Conservation (phyloP, 92 coral and sea anemone genomes). For the Micromussa lordhowensis region DNA sequence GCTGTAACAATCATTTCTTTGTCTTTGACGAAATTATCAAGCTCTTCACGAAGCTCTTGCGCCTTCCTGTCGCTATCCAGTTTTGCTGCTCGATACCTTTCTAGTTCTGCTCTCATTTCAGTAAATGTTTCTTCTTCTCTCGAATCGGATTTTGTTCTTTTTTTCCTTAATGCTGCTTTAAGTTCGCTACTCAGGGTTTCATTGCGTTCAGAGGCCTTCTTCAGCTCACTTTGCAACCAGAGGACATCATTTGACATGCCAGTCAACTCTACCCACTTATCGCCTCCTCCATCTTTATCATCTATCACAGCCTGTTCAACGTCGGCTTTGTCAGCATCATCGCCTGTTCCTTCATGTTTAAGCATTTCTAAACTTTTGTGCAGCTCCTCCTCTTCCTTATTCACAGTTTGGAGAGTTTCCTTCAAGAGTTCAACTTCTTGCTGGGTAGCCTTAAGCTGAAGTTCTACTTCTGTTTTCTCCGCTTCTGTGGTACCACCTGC, state of each 20-base stretch:
- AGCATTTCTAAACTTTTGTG: conserved; percentile 48
- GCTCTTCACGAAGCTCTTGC: conserved; percentile 58
- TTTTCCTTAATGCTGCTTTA: conserved; percentile 22
- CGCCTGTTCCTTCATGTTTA: conserved; percentile 4
- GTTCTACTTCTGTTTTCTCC: not conserved
- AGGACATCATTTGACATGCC: conserved; percentile 8
- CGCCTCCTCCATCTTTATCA: not conserved
- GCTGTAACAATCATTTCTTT: conserved; percentile 58
- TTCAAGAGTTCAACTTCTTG: conserved; percentile 9
- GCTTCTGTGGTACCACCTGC: not conserved
- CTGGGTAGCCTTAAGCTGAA: conserved; percentile 10
- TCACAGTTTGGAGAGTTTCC: conserved; percentile 14
- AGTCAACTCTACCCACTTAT: not conserved
- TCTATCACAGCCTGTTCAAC: conserved; percentile 16
- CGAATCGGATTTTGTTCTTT: conserved; percentile 27
- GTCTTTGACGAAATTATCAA: conserved; percentile 59
- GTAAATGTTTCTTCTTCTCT: conserved; percentile 40
- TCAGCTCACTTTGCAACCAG: conserved; percentile 41
- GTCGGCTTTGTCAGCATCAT: conserved; percentile 13
- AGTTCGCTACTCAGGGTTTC: conserved; percentile 4
- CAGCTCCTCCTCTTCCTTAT: conserved; percentile 59
- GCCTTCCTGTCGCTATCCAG: conserved; percentile 61
- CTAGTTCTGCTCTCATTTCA: conserved; percentile 59
- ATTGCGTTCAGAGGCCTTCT: conserved; percentile 4
- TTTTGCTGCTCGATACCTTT: conserved; percentile 64